Percentiles rank a stretch among this genome's conserved stretches.
phyloP scores from a whole-genome alignment of 2,888 invertebrate species.

The Leptinotarsa tumamoca region DNA sequence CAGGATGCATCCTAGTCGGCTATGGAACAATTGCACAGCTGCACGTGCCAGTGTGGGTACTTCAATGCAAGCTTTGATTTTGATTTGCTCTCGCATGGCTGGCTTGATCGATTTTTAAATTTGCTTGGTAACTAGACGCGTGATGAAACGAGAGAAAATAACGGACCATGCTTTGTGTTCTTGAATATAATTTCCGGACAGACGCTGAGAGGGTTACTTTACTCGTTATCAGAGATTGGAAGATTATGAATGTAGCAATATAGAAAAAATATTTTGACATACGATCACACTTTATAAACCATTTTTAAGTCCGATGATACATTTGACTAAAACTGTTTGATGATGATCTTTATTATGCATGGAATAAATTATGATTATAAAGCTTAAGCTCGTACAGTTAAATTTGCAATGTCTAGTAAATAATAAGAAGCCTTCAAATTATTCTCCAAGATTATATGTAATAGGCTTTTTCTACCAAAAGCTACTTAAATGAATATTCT shows the following conservation, averaged over 20 bases:
- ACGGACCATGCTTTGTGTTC: conserved; percentile 5
- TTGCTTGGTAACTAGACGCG: conserved; percentile 17
- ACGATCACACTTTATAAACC: too few species aligned
- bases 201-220: not conserved
- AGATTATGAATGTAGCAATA: not conserved
- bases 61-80: conserved; percentile 25
- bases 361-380: too few species aligned
- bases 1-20: conserved; percentile 55
- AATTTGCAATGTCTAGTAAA: too few species aligned
- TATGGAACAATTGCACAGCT: conserved; percentile 59
- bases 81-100: conserved; percentile 29
- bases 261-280: not conserved
- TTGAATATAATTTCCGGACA: not conserved
- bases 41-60: conserved; percentile 54
- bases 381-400: too few species aligned
- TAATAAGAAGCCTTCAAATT: too few species aligned
- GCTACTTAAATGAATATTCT: too few species aligned
- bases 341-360: too few species aligned
- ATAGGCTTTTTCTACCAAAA: too few species aligned
- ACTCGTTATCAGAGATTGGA: not conserved
- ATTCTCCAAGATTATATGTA: too few species aligned
- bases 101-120: conserved; percentile 24
- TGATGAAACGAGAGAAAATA: conserved; percentile 3
- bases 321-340: too few species aligned
- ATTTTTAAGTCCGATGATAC: too few species aligned